A percentile compares a stretch with the other conserved stretches of the same genome.
Conservation (phyloP, 2,888 invertebrate species). For the Lamproptera curius region DNA sequence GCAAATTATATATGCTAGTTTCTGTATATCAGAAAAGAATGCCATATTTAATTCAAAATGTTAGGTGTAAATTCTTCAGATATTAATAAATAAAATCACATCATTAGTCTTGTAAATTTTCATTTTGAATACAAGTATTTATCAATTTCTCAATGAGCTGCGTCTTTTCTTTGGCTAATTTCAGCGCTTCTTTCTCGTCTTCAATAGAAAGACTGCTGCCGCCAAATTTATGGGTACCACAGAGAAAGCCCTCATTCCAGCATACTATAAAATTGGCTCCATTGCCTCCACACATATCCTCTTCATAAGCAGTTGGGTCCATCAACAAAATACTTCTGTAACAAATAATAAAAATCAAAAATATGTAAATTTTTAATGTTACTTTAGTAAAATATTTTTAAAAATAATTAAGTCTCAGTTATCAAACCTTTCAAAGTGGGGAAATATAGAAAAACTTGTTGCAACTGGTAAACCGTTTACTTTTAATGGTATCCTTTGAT, state of each 20-base stretch:
- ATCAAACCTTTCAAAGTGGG: conserved; percentile 72
- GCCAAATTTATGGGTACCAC: conserved; percentile 87
- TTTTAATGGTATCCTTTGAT: conserved; percentile 70
- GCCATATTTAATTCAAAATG: too few species aligned
- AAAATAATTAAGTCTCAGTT: neutral
- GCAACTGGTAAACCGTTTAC: conserved; percentile 81
- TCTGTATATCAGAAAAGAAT: too few species aligned
- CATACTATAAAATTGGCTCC: conserved; percentile 81
- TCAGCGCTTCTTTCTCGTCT: conserved; percentile 78
- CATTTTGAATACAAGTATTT: conserved; percentile 50
- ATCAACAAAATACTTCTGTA: conserved; percentile 81
- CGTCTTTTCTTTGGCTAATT: conserved; percentile 78
- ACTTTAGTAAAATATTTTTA: neutral
- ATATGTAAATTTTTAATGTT: neutral
- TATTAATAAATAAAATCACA: too few species aligned
- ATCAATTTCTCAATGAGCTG: conserved; percentile 67
- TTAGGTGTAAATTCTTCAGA: too few species aligned
- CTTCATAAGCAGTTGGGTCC: conserved; percentile 92
- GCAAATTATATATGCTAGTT: too few species aligned
- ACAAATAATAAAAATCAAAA: too few species aligned
- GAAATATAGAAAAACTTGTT: conserved; percentile 86
- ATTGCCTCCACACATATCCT: conserved; percentile 82
- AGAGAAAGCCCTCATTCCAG: conserved; percentile 80
- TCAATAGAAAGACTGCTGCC: conserved; percentile 80
- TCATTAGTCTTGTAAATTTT: conserved; percentile 25